Percentiles rank a stretch among this genome's conserved stretches.
phyloP scores from a whole-genome alignment of 2,797 vertebrate genomes.

The Lepus townsendii region DNA sequence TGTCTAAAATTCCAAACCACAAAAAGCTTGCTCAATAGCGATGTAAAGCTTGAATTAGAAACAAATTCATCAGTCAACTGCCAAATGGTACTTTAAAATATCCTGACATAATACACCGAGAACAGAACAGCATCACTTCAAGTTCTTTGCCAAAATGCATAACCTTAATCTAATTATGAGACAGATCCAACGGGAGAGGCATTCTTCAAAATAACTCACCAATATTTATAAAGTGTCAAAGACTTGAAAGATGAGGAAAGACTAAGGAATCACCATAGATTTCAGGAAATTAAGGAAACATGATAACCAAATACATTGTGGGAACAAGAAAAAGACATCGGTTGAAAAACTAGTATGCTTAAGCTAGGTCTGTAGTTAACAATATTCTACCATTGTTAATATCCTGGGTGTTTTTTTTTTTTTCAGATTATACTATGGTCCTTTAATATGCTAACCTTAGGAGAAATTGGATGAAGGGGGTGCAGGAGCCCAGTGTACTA shows the following conservation, averaged over 20 bases:
- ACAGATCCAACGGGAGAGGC: not conserved
- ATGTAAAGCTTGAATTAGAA: not conserved
- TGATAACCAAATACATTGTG: not conserved
- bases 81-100: not conserved
- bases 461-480: not conserved
- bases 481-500: not conserved
- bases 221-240: not conserved
- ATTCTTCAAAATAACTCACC: not conserved
- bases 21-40: not conserved
- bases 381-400: not conserved
- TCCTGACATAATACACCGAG: not conserved
- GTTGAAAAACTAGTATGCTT: not conserved
- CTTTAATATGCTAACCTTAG: not conserved
- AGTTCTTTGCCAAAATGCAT: not conserved
- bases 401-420: too few relatives aligned
- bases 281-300: not conserved
- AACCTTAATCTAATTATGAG: not conserved
- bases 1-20: not conserved
- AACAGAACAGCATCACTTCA: not conserved
- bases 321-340: not conserved
- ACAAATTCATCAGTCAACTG: not conserved
- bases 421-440: not conserved
- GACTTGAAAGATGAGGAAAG: not conserved
- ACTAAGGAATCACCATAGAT: not conserved
- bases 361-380: not conserved